Conservation (phyloP, 2,888 invertebrate species). For the Oscheius myriophilus region DNA sequence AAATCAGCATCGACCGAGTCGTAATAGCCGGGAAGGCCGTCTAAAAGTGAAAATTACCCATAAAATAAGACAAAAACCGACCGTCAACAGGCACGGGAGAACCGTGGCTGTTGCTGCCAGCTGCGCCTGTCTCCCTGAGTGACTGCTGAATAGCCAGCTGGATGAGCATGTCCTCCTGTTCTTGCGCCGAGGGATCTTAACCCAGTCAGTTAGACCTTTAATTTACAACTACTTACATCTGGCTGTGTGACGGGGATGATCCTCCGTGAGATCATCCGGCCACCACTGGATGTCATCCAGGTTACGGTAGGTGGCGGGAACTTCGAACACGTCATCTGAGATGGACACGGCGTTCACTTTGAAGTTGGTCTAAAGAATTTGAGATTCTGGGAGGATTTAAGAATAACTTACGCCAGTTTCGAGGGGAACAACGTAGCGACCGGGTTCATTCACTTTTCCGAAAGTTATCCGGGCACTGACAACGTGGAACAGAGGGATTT, state of each 20-base stretch:
- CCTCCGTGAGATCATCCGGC: conserved; percentile 39
- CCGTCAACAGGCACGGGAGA: background rate
- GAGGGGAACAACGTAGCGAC: conserved; percentile 44
- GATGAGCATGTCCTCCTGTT: conserved; percentile 54
- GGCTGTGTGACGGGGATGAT: background rate
- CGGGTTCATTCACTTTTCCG: conserved; percentile 58
- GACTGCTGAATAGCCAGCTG: conserved; percentile 57
- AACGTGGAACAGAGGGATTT: conserved; percentile 61
- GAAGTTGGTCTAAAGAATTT: conserved; percentile 24
- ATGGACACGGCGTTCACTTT: conserved; percentile 32
- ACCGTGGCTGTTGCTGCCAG: background rate
- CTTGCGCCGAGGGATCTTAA: conserved; percentile 27
- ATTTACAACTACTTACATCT: background rate
- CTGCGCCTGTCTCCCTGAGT: conserved; percentile 31
- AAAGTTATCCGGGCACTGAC: conserved; percentile 60
- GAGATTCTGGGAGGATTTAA: background rate
- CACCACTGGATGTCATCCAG: conserved; percentile 43
- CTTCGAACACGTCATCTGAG: conserved; percentile 42
- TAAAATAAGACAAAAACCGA: background rate
- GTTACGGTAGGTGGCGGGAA: conserved; percentile 43
- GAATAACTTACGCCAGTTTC: conserved; percentile 27
- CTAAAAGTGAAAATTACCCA: background rate
- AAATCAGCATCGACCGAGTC: conserved; percentile 23
- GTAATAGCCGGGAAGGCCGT: conserved; percentile 12
- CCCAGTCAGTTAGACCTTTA: background rate